Evolutionary conservation across 2,113 vertebrate genomes (phyloP).

Genomic region (Capra hircus): DNA sequence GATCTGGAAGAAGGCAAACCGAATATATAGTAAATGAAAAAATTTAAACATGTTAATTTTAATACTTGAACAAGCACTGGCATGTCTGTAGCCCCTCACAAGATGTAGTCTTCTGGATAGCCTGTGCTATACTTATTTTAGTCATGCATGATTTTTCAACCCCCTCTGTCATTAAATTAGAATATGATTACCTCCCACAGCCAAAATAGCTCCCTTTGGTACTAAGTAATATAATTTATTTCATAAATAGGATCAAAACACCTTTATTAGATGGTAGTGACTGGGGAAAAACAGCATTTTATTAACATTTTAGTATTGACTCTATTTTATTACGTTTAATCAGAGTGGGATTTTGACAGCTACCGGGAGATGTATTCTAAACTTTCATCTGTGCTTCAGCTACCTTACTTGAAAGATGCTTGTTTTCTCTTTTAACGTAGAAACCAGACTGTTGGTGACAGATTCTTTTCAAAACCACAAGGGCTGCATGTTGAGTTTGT

Average conservation of each 20-base stretch:
- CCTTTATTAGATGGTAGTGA: slow-evolving; percentile 66
- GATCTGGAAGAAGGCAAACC: slow-evolving; percentile 62
- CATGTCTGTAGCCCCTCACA: slow-evolving; percentile 28
- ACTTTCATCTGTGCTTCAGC: not conserved
- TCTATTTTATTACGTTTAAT: slow-evolving; percentile 72
- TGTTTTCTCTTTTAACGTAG: slow-evolving; percentile 36
- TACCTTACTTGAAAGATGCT: slow-evolving; percentile 18
- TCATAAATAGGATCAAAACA: slow-evolving; percentile 72
- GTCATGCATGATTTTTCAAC: slow-evolving; percentile 56
- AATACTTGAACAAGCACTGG: slow-evolving; percentile 63
- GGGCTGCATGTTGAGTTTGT: not conserved
- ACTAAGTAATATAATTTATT: slow-evolving; percentile 77
- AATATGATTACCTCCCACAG: slow-evolving; percentile 72
- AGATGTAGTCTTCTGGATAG: slow-evolving; percentile 66
- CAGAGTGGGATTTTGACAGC: slow-evolving; percentile 63
- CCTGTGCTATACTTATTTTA: slow-evolving; percentile 68
- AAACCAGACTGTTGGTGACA: not conserved
- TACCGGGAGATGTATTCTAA: slow-evolving; percentile 41
- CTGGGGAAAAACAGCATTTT: slow-evolving; percentile 69
- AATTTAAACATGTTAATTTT: slow-evolving; percentile 70
- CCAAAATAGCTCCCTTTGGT: slow-evolving; percentile 68
- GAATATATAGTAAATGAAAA: slow-evolving; percentile 65
- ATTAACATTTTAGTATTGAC: slow-evolving; percentile 69
- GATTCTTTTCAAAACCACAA: not conserved
- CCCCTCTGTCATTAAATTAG: slow-evolving; percentile 68